A percentile compares a stretch with the other conserved stretches of the same genome.
These are phyloP conservation scores for Ferdinandea cuprea DNA, from an alignment of 2,888 invertebrate genomes.

Conservation along the genomic window DNA sequence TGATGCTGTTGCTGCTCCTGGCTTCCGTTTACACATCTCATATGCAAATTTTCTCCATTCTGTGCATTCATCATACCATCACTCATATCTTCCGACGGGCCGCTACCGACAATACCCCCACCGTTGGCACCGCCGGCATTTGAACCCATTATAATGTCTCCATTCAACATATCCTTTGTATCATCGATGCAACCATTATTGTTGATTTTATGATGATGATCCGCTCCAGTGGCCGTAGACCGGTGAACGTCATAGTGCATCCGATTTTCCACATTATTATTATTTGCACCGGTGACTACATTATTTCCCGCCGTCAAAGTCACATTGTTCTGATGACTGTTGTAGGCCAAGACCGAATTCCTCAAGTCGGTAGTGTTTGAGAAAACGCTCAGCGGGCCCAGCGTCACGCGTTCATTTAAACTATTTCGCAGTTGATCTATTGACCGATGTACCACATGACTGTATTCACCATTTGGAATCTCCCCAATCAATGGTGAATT, in stretches of 20 bases:
- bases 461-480: constrained; percentile 86
- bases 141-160: constrained; percentile 61
- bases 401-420: constrained; percentile 85
- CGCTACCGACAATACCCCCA: constrained; percentile 31
- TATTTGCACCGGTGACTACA: constrained; percentile 18
- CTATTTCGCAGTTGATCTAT: constrained; percentile 86
- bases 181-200: constrained; percentile 60
- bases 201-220: constrained; percentile 60
- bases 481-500: constrained; percentile 87
- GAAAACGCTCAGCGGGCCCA: constrained; percentile 84
- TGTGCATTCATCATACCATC: constrained; percentile 62
- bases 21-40: constrained; percentile 54
- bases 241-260: constrained; percentile 68
- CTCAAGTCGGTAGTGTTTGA: constrained; percentile 81
- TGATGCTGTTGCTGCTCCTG: constrained; percentile 76
- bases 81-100: constrained; percentile 46
- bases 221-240: constrained; percentile 83
- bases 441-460: constrained; percentile 87
- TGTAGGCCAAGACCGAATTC: constrained; percentile 81
- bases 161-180: constrained; percentile 63
- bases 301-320: constrained; percentile 25
- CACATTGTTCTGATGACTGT: constrained; percentile 77
- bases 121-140: constrained; percentile 54
- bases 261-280: constrained; percentile 64
- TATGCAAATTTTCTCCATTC: constrained; percentile 65